A percentile compares a stretch with the other conserved stretches of the same genome.
Evolutionary conservation across 2,113 vertebrate genomes (phyloP).

Genomic region (Bos taurus): DNA sequence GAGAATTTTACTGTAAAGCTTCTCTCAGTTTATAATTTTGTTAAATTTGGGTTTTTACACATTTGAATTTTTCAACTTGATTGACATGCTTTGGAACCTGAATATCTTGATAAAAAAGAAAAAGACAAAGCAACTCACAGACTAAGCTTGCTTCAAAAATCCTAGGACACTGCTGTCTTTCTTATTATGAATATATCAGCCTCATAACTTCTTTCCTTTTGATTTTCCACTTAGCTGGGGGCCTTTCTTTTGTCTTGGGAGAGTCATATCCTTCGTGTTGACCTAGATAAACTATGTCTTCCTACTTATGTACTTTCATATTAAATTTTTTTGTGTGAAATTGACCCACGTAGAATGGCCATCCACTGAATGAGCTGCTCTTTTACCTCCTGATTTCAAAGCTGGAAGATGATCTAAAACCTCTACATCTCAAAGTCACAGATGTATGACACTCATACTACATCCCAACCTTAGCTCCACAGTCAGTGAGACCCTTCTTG

Average conservation of each 20-base stretch:
- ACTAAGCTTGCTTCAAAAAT: conserved; percentile 36
- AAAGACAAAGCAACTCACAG: not conserved
- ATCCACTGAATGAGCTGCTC: conserved; percentile 2
- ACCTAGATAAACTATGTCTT: conserved; percentile 43
- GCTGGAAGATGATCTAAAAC: conserved; percentile 33
- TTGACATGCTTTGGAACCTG: not conserved
- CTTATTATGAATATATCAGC: not conserved
- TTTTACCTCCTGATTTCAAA: conserved; percentile 48
- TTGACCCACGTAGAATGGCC: not conserved
- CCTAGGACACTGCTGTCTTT: not conserved
- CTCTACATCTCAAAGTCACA: conserved; percentile 19
- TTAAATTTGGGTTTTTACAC: conserved; percentile 1
- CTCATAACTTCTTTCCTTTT: conserved; percentile 10
- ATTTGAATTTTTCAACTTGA: not conserved
- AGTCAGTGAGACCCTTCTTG: conserved; percentile 1
- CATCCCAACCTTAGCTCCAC: not conserved
- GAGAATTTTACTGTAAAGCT: not conserved
- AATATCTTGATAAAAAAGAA: conserved; percentile 1
- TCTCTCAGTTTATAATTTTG: not conserved
- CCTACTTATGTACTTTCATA: conserved; percentile 41
- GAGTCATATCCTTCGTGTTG: conserved; percentile 23
- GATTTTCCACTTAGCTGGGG: not conserved
- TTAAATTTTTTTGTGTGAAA: conserved; percentile 39
- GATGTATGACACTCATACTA: not conserved
- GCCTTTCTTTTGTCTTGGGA: conserved; percentile 15